phyloP scores from a whole-genome alignment of 2,888 invertebrate species.

The Mythimna lalbum region DNA sequence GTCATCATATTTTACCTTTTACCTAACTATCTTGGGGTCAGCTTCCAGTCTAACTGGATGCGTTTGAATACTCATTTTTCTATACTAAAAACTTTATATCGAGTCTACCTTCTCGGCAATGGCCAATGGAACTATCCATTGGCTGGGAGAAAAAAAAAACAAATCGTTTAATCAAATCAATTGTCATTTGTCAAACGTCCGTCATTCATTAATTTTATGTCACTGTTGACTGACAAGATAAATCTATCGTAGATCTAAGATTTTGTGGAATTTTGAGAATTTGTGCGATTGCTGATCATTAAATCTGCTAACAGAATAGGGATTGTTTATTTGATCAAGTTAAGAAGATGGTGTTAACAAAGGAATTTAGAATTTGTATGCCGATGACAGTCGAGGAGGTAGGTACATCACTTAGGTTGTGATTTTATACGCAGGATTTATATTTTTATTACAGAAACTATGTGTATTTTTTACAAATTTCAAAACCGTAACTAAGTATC shows the following conservation, averaged over 20 bases:
- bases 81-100: no score
- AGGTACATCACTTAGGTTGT: conserved; percentile 64
- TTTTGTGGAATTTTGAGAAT: conserved; percentile 3
- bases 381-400: conserved; percentile 98
- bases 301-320: conserved; percentile 13
- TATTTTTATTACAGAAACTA: conserved; percentile 22
- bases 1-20: no score
- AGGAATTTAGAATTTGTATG: conserved; percentile 98
- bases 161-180: no score
- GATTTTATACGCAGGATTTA: background rate
- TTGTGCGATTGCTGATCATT: background rate
- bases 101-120: no score
- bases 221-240: background rate
- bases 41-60: no score
- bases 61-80: no score
- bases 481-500: background rate
- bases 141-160: no score
- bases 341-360: conserved; percentile 94
- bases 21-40: no score
- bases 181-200: no score
- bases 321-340: conserved; percentile 11
- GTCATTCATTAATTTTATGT: no score
- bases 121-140: no score
- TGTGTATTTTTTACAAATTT: background rate
- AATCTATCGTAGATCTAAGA: conserved; percentile 2